Conservation (phyloP, 2,888 invertebrate genomes). For the Troilus luridus region DNA sequence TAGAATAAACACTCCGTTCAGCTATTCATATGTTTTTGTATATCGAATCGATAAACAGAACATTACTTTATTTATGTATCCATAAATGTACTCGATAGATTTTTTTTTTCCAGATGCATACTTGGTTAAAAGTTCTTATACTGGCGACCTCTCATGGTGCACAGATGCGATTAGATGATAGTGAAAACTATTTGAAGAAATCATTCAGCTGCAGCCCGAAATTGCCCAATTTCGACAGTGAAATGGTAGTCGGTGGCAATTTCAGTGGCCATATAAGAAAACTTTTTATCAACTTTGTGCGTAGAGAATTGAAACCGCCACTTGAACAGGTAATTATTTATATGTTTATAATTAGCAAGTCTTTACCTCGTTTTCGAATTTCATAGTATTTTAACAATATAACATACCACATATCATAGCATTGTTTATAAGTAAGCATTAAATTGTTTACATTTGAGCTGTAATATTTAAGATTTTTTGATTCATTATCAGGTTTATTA, state of each 20-base stretch:
- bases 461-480: too few relatives aligned
- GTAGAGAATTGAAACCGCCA: conserved; percentile 41
- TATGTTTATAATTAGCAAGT: not conserved
- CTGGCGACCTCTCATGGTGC: conserved; percentile 70
- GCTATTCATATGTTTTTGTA: too few relatives aligned
- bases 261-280: conserved; percentile 72
- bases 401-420: too few relatives aligned
- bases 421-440: too few relatives aligned
- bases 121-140: conserved; percentile 71
- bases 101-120: conserved; percentile 46
- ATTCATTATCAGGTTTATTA: too few relatives aligned
- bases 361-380: too few relatives aligned
- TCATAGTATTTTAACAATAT: too few relatives aligned
- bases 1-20: too few relatives aligned
- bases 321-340: not conserved
- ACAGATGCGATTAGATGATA: conserved; percentile 70
- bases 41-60: too few relatives aligned
- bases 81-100: not conserved
- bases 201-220: conserved; percentile 69
- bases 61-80: too few relatives aligned
- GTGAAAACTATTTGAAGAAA: conserved; percentile 66
- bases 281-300: conserved; percentile 70
- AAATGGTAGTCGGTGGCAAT: conserved; percentile 70
- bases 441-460: too few relatives aligned
- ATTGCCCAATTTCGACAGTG: conserved; percentile 69